Percentiles rank a stretch among this genome's conserved stretches.
Evolutionary conservation across 2,888 invertebrate species (phyloP).

Genomic region (Pandemis cinnamomeana): DNA sequence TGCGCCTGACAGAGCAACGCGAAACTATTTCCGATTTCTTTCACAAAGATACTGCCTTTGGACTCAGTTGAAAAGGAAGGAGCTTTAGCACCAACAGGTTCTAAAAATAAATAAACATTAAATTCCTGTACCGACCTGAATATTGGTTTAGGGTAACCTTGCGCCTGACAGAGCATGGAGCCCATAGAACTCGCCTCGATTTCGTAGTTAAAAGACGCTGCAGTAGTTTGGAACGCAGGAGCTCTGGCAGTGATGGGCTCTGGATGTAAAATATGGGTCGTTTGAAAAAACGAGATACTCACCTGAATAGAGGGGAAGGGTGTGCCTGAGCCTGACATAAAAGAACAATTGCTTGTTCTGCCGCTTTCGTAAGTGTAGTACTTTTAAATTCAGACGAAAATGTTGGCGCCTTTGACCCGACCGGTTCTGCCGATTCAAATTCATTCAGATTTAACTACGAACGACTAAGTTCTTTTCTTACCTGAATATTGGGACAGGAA

Average conservation of each 20-base stretch:
- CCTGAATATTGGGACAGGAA: conserved; percentile 87
- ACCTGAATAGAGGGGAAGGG: conserved; percentile 88
- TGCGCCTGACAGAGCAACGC: conserved; percentile 86
- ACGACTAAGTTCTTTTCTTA: conserved; percentile 64
- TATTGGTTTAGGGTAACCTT: conserved; percentile 86
- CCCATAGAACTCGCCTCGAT: conserved; percentile 70
- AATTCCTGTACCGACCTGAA: conserved; percentile 84
- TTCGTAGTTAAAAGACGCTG: conserved; percentile 79
- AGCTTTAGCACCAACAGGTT: conserved; percentile 86
- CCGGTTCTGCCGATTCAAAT: conserved; percentile 78
- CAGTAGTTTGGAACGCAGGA: conserved; percentile 80
- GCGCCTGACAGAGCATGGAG: conserved; percentile 83
- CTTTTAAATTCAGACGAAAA: conserved; percentile 84
- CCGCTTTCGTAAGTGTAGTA: conserved; percentile 83
- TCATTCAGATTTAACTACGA: conserved; percentile 33
- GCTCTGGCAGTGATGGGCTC: conserved; percentile 81
- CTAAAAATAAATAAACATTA: conserved; percentile 66
- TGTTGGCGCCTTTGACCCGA: conserved; percentile 85
- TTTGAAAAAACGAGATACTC: conserved; percentile 62
- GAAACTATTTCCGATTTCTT: conserved; percentile 83
- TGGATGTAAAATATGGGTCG: conserved; percentile 60
- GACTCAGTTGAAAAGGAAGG: conserved; percentile 86
- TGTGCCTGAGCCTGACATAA: conserved; percentile 89
- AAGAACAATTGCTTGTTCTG: conserved; percentile 83
- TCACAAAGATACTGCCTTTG: conserved; percentile 86